Evolutionary conservation across 1,140 invertebrate genomes (phyloP), one percentile per base, ranked within the genome.

Genomic region (Calycopis cecrops): DNA sequence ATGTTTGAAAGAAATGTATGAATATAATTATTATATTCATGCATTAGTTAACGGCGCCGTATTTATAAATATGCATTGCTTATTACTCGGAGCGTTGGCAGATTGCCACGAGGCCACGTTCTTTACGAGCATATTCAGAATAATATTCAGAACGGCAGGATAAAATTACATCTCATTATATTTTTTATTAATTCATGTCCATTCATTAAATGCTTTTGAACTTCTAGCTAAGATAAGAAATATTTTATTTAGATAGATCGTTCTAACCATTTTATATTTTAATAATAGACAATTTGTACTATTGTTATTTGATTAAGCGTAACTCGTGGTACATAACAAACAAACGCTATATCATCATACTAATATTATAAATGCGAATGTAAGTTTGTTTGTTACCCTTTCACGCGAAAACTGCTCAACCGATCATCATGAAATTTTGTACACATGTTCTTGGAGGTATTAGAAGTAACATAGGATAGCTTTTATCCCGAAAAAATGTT

Each of bases 11-110:
- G 21, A 28, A 28, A 28, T 28, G 40, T 16, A 44, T 44, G 40
- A 44, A 44, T 44, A 44, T 28, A 44, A 44, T 44, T 14, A 40
- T 40, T 44, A 44, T 44, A 44, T 44, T 44, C 40, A 16, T 44
- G 17, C 40, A 44, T 16, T 44, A 14, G 14, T 44, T 44, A 44
- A 44, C 14, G 17, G 40, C 40, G 40, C 40, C 40, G 21, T 28
- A 28, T 44, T 44, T 44, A 44, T 44, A 44, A 44, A 44, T 44
- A 44, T 44, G 40, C 40, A 44, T 44, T 44, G 40, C 40, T 44
- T 16, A 44, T 44, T 44, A 44, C 14, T 12, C 8, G 14, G 40
- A 14, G 14, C 14, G 40, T 16, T 44, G 40, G 40, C 40, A 16
- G 17, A 17, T 9, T 44, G 40, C 40, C 40, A 44, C 40, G 40